These are phyloP conservation scores for Chaetophractus vellerosus DNA, from an alignment of 2,797 vertebrate genomes.

Conservation along the genomic window DNA sequence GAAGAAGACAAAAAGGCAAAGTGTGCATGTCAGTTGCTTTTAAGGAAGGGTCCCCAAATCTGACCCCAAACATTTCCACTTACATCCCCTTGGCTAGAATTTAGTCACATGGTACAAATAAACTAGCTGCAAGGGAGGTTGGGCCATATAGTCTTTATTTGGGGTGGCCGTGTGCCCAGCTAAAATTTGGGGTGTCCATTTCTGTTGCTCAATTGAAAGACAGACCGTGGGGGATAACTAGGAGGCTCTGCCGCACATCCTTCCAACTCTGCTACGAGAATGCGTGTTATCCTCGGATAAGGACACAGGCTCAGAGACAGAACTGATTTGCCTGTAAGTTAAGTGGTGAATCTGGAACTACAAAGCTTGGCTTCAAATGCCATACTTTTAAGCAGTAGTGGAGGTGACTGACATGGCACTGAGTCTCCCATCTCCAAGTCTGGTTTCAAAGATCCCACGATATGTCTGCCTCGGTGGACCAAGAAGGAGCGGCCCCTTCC, in stretches of 20 bases:
- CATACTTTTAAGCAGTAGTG: not conserved
- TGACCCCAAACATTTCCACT: not conserved
- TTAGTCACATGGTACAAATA: not conserved
- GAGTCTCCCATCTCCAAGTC: not conserved
- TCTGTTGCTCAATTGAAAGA: not conserved
- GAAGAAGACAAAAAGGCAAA: not conserved
- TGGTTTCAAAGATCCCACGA: not conserved
- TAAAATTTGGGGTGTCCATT: not conserved
- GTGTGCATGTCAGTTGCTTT: not conserved
- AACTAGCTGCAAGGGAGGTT: not conserved
- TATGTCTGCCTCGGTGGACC: not conserved
- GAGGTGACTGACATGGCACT: not conserved
- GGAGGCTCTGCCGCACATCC: not conserved
- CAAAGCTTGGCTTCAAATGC: not conserved
- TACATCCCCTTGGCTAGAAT: not conserved
- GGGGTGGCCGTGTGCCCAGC: not conserved
- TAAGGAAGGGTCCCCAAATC: not conserved
- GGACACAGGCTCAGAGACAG: not conserved
- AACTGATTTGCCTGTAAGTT: not conserved
- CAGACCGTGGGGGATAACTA: not conserved
- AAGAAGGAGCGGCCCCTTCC: not conserved
- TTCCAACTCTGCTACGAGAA: not conserved
- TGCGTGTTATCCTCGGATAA: not conserved
- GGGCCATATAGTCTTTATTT: not conserved
- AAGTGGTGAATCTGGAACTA: not conserved